Base-by-base conservation (phyloP, 1,140 invertebrate genomes). In the Drosophila malerkotliana region DNA sequence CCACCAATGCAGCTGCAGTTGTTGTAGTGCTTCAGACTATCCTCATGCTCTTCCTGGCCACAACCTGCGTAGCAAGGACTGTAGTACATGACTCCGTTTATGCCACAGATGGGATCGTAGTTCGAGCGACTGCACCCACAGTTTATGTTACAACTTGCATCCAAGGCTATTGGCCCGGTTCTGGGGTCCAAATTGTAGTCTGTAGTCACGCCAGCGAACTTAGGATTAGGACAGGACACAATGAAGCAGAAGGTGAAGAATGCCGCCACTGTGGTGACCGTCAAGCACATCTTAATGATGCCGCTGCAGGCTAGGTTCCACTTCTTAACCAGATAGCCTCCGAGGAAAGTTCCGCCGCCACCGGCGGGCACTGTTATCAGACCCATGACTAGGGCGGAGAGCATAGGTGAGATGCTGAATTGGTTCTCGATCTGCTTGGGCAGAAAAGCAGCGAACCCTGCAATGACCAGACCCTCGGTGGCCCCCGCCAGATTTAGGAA, bases 11-110 rank as follows among this genome's bases (percentile, higher is more conserved):
- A 95, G 3, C 82, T 92, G 78, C 95, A 95, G 44, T 94, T 91
- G 6, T 84, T 81, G 78, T 94, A 95, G 66, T 39, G 81, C 72
- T 45, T 92, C 85, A 74, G 30, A 3, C 51, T 77, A 8, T 69
- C 72, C 15, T 77, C 75, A 10, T 89, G 85, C 5, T 87, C 78
- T 66, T 93, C 93, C 32, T 90, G 49, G 14, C 92, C 91, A 91
- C 97, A 98, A 28, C 96, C 97, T 1, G 97, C 97, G 92, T 96
- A 94, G 90, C 97, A 98, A 0, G 97, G 95, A 34, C 96, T 97
- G 92, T 95, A 97, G 90, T 97, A 98, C 74, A 96, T 95, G 21
- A 96, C 92, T 21, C 95, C 95, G 92, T 97, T 95, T 8, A 94
- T 93, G 6, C 96, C 96, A 92, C 97, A 98, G 66, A 92, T 87